Conservation (phyloP, 1,140 invertebrate species). For the Solenopsis invicta region DNA sequence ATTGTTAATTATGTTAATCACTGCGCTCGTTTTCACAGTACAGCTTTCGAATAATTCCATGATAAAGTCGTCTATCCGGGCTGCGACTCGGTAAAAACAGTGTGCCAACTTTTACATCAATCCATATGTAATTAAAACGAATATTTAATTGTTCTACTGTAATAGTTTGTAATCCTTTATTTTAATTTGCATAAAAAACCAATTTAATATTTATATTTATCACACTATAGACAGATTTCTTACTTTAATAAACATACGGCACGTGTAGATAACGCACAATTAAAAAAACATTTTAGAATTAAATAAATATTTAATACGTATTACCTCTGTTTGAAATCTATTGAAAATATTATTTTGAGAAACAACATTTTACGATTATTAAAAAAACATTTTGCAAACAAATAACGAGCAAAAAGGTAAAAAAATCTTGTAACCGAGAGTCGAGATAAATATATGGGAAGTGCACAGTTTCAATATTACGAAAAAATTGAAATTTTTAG, state of each 20-base stretch:
- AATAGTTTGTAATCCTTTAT: background rate
- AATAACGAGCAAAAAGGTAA: background rate
- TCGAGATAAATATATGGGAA: background rate
- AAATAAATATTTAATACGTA: background rate
- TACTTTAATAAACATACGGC: background rate
- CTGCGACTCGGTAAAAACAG: conserved; percentile 13
- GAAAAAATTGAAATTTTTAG: background rate
- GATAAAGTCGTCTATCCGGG: conserved; percentile 1
- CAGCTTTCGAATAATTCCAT: conserved; percentile 29
- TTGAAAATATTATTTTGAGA: background rate
- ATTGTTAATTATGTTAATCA: conserved; percentile 59
- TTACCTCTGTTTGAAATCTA: background rate
- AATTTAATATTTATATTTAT: conserved; percentile 47
- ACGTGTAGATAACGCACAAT: background rate
- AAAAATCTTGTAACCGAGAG: background rate
- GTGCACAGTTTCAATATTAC: background rate
- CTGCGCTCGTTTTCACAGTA: conserved; percentile 11
- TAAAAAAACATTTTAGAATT: background rate
- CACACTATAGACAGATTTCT: background rate
- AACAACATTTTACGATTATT: background rate
- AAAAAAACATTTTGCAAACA: background rate
- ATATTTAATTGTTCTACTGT: conserved; percentile 44
- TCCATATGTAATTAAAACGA: conserved; percentile 28
- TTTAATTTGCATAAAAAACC: background rate
- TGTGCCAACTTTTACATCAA: conserved; percentile 33